A percentile compares a stretch with the other conserved stretches of the same genome.
These are phyloP conservation scores for Drosophila cyrtoloma DNA, from an alignment of 2,888 invertebrate species.

Conservation along the genomic window DNA sequence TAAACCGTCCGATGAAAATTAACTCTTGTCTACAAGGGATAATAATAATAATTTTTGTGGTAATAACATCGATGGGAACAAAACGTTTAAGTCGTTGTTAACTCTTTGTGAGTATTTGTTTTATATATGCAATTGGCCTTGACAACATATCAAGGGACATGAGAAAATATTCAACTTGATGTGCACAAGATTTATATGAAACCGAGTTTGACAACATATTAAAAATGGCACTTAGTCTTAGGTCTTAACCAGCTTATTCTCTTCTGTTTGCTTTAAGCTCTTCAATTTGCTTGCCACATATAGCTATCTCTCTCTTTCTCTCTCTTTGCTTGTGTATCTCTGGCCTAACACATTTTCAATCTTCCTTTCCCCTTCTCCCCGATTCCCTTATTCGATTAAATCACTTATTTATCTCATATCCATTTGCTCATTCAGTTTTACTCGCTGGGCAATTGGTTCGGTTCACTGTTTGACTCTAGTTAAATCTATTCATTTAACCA, in stretches of 20 bases:
- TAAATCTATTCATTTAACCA: constrained; percentile 37
- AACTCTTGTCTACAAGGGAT: not conserved
- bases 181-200: not conserved
- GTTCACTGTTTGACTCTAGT: constrained; percentile 31
- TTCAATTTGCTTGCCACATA: not conserved
- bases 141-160: too few relatives aligned
- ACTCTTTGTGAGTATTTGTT: not conserved
- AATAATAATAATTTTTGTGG: not conserved
- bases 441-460: constrained; percentile 17
- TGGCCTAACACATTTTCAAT: constrained; percentile 29
- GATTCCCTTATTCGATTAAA: constrained; percentile 14
- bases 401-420: constrained; percentile 18
- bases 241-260: not conserved
- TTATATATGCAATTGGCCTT: not conserved
- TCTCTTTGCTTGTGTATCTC: not conserved
- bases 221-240: not conserved
- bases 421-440: constrained; percentile 18
- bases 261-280: not conserved
- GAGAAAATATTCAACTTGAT: not conserved
- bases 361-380: not conserved
- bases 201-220: not conserved
- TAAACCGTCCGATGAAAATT: too few relatives aligned
- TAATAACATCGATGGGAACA: not conserved
- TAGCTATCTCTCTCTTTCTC: not conserved
- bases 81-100: not conserved